These are phyloP conservation scores for Panurus biarmicus DNA, from an alignment of 2,113 vertebrate species.

Conservation along the genomic window DNA sequence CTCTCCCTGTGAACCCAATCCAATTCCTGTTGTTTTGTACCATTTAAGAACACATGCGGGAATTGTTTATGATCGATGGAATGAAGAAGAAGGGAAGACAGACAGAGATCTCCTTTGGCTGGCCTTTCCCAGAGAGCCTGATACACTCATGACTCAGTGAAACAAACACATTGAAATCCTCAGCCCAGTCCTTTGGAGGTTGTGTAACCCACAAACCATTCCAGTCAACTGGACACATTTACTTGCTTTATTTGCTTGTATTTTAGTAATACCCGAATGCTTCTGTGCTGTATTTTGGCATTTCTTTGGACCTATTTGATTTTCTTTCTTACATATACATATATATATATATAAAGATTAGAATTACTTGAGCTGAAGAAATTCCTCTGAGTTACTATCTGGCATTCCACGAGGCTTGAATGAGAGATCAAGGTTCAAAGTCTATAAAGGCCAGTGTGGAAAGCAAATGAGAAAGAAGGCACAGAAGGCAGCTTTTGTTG, in stretches of 20 bases:
- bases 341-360: not conserved
- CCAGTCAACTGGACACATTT: not conserved
- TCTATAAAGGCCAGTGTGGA: not conserved
- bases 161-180: not conserved
- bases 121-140: conserved; percentile 28
- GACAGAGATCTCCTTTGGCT: conserved; percentile 18
- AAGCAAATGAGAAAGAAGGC: not conserved
- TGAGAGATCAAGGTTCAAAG: not conserved
- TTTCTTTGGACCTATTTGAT: not conserved
- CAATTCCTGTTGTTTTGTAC: conserved; percentile 10
- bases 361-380: not conserved
- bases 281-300: not conserved
- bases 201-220: conserved; percentile 18
- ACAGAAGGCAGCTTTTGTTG: not conserved
- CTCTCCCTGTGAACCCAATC: not conserved
- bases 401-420: not conserved
- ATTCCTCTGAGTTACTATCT: not conserved
- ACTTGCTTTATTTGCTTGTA: not conserved
- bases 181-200: not conserved
- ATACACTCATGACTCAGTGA: conserved; percentile 35
- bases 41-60: not conserved
- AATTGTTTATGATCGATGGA: conserved; percentile 17
- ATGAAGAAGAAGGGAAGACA: conserved; percentile 22
- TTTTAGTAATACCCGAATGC: not conserved
- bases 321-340: not conserved